Evolutionary conservation across 2,888 invertebrate species (phyloP), one percentile per base, ranked within the genome.

Genomic region (Toxonevra muliebris): DNA sequence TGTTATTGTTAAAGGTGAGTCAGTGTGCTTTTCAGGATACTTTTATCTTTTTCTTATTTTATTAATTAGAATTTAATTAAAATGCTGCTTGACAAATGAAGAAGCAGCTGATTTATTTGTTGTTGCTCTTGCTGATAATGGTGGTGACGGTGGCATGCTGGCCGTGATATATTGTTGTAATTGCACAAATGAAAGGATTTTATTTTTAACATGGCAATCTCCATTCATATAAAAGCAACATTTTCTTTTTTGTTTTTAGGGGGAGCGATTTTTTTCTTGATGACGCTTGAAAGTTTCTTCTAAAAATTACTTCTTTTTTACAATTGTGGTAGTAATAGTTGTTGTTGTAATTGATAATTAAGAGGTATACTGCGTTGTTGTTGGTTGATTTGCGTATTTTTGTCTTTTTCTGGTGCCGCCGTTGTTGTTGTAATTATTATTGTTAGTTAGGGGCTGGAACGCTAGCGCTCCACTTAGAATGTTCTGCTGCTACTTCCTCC

Each of bases 311-410:
- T 54, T n/a, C 12, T 30, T 53, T 60, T 60, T 66, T 58, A 40
- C 48, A 60, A 55, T 30, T 61, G 17, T 40, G 2, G 30, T 30
- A 30, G 7, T 30, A 30, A 30, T 30, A 30, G 30, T 30, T 30
- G 30, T 30, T 30, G 30, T 7, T 30, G 30, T 40, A 30, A 17
- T 58, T 62, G 17, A 52, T 61, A 19, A 42, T 58, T 60, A 45
- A 53, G 68, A 64, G 61, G 64, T 68, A 68, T 68, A 60, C 55
- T 54, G 63, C 41, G 52, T 62, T 68, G 64, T 42, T 60, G 54
- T 52, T 17, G 53, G 57, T 17, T n/a, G 40, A 5, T 59, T 65
- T 42, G 10, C n/a, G 19, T 30, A 7, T 30, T 30, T 30, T 30
- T 30, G 30, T 30, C 7, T 30, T 30, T 30, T 30, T 2, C 30